Evolutionary conservation across 2,797 vertebrate genomes (phyloP).

Genomic region (Macrochelys suwanniensis): DNA sequence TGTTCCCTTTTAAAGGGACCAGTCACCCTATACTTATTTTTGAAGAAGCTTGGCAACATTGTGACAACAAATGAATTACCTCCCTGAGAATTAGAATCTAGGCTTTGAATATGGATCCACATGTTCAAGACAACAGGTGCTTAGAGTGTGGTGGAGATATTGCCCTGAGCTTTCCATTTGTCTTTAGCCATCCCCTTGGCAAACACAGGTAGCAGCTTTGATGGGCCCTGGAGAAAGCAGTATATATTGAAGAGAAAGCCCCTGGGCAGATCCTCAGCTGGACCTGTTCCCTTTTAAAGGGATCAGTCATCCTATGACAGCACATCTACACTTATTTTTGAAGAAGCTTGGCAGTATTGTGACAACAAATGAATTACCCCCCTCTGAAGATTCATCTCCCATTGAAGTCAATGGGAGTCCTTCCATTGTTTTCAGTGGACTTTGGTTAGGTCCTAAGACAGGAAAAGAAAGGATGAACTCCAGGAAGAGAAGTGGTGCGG

Average conservation of each 20-base stretch:
- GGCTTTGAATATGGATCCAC: neutral
- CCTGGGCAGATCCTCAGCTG: fast-evolving
- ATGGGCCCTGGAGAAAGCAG: neutral
- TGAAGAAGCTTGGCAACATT: neutral
- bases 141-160: neutral
- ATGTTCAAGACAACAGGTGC: neutral
- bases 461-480: neutral
- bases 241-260: neutral
- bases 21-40: neutral
- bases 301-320: too few species aligned
- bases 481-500: neutral
- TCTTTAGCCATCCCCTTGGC: neutral
- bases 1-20: too few species aligned
- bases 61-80: neutral
- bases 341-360: neutral
- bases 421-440: neutral
- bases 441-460: neutral
- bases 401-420: neutral
- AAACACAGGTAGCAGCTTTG: neutral
- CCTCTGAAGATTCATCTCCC: neutral
- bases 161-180: neutral
- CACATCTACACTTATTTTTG: neutral
- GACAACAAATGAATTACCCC: neutral
- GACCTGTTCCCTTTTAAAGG: too few species aligned
- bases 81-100: neutral